These are phyloP conservation scores for Microplitis mediator DNA, from an alignment of 1,140 invertebrate species.

Conservation along the genomic window DNA sequence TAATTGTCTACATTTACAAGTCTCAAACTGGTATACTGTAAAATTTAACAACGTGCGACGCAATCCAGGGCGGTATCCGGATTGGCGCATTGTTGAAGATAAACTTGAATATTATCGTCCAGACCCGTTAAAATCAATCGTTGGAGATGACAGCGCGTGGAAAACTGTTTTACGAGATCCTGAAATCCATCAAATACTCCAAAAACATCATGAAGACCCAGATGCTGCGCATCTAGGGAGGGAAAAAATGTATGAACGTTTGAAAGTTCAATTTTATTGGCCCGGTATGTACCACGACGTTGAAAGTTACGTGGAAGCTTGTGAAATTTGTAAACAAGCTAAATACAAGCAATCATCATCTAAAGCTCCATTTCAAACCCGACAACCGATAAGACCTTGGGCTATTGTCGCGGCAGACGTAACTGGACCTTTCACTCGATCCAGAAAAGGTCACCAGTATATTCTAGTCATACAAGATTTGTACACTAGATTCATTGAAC, in stretches of 20 bases:
- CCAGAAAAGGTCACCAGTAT: not conserved
- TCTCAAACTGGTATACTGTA: no score
- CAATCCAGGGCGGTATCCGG: conserved; percentile 14
- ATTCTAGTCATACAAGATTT: conserved; percentile 25
- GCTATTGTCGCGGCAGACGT: not conserved
- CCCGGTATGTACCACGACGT: conserved; percentile 40
- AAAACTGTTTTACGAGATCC: conserved; percentile 36
- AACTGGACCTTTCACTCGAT: not conserved
- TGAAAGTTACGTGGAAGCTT: conserved; percentile 25
- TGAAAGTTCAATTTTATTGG: conserved; percentile 40
- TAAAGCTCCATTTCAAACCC: conserved; percentile 16
- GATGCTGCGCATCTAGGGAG: conserved; percentile 41
- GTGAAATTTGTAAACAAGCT: conserved; percentile 24
- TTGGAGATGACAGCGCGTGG: conserved; percentile 32
- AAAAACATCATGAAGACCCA: conserved; percentile 23
- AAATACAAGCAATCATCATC: not conserved
- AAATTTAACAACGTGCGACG: not conserved
- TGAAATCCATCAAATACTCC: conserved; percentile 18
- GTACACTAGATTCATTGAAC: conserved; percentile 26
- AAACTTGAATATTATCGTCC: conserved; percentile 25
- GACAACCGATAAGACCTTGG: conserved; percentile 20
- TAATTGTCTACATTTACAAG: no score
- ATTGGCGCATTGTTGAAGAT: conserved; percentile 20
- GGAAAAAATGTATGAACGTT: conserved; percentile 36
- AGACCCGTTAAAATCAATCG: not conserved